A percentile compares a stretch with the other conserved stretches of the same genome.
These are phyloP conservation scores for Gnatocerus cornutus DNA, from an alignment of 2,888 invertebrate genomes.

Conservation along the genomic window DNA sequence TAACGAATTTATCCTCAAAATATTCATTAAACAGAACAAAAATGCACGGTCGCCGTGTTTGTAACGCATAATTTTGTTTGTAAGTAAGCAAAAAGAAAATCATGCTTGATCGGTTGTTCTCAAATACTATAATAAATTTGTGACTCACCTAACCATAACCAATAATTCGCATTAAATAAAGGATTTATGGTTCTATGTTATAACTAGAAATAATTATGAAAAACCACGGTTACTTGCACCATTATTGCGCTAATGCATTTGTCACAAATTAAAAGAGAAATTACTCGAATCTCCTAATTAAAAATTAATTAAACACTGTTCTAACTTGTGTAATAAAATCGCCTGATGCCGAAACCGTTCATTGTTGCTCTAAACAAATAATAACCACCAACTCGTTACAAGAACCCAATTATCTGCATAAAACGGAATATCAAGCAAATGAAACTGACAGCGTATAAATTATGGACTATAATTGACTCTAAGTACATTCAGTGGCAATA, in stretches of 20 bases:
- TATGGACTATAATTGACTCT: slow-evolving; percentile 49
- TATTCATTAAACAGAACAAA: slow-evolving; percentile 27
- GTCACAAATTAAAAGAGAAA: slow-evolving; percentile 51
- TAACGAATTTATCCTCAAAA: slow-evolving; percentile 43
- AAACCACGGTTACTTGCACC: slow-evolving; percentile 50
- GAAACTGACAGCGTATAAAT: slow-evolving; percentile 50
- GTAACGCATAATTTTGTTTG: slow-evolving; percentile 30
- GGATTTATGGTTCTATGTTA: slow-evolving; percentile 58
- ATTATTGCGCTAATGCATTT: slow-evolving; percentile 49
- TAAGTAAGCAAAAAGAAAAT: slow-evolving; percentile 47
- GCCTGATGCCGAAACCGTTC: slow-evolving; percentile 32
- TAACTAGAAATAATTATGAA: slow-evolving; percentile 56
- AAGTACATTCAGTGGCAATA: slow-evolving; percentile 49
- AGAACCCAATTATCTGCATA: slow-evolving; percentile 47
- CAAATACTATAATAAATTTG: slow-evolving; percentile 47
- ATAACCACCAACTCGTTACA: neutral
- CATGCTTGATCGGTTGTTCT: slow-evolving; percentile 46
- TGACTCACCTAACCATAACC: slow-evolving; percentile 48
- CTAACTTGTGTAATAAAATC: slow-evolving; percentile 23
- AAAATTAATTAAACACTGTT: slow-evolving; percentile 42
- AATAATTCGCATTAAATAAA: slow-evolving; percentile 50
- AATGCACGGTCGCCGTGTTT: slow-evolving; percentile 22
- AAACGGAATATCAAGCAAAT: slow-evolving; percentile 51
- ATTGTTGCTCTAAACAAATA: slow-evolving; percentile 4
- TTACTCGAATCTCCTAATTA: slow-evolving; percentile 49